Conservation (phyloP, 2,888 invertebrate genomes). For the Mythimna vitellina region DNA sequence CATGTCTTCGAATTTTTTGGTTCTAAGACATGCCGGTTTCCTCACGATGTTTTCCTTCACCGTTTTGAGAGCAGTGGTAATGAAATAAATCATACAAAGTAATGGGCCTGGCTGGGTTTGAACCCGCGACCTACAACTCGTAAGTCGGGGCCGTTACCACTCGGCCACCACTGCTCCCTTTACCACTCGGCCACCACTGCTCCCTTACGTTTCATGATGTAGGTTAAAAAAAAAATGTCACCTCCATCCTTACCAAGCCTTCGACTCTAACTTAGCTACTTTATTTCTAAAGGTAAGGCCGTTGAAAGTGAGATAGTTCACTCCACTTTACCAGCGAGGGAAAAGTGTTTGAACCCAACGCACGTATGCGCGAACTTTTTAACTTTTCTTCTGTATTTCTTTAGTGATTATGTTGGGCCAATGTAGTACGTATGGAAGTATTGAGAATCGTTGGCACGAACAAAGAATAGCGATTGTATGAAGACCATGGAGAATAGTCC, state of each 20-base stretch:
- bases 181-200: too few relatives aligned
- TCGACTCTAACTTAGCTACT: constrained; percentile 75
- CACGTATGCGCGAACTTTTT: constrained; percentile 80
- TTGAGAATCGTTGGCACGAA: constrained; percentile 53
- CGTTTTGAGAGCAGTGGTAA: too few relatives aligned
- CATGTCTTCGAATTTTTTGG: too few relatives aligned
- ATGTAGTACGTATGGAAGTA: constrained; percentile 44
- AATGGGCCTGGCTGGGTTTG: too few relatives aligned
- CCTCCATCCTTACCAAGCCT: constrained; percentile 71
- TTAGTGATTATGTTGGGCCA: constrained; percentile 63
- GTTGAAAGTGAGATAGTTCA: constrained; percentile 88
- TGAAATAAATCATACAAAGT: too few relatives aligned
- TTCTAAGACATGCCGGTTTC: too few relatives aligned
- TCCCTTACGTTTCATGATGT: too few relatives aligned
- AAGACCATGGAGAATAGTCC: not conserved
- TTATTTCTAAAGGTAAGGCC: constrained; percentile 85
- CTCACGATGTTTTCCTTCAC: too few relatives aligned
- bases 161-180: too few relatives aligned
- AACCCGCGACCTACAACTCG: too few relatives aligned
- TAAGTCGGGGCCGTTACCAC: too few relatives aligned
- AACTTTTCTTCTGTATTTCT: constrained; percentile 69
- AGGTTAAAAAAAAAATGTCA: constrained; percentile 53
- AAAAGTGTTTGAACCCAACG: constrained; percentile 70
- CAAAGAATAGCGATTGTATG: constrained; percentile 36
- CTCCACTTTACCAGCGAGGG: constrained; percentile 71